Evolutionary conservation across 2,888 invertebrate species (phyloP).

Genomic region (Autographa pulchrina): DNA sequence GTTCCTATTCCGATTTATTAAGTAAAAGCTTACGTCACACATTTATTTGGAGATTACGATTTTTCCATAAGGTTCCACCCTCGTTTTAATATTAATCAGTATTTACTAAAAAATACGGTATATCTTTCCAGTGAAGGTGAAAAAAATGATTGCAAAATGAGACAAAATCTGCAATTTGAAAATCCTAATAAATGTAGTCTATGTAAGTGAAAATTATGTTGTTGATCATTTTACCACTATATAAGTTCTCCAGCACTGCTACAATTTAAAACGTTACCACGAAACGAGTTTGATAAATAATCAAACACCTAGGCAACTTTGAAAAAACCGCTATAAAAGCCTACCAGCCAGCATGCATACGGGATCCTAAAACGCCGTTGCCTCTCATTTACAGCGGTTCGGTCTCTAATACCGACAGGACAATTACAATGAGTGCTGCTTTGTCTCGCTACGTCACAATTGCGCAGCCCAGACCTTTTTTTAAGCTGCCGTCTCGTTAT

Average conservation of each 20-base stretch:
- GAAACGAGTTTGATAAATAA: neutral
- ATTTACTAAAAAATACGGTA: neutral
- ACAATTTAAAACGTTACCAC: neutral
- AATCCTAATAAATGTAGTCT: no score
- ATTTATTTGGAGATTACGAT: neutral
- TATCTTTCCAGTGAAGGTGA: neutral
- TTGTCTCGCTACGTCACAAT: conserved; percentile 60
- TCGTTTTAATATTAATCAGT: neutral
- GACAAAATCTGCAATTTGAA: no score
- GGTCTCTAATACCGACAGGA: conserved; percentile 60
- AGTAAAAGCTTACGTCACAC: neutral
- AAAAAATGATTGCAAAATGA: neutral
- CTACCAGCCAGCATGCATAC: neutral
- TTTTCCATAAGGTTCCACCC: neutral
- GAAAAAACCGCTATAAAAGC: neutral
- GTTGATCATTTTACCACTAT: no score
- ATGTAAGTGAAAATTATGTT: no score
- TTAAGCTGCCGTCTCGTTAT: conserved; percentile 51
- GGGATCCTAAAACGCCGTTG: conserved; percentile 36
- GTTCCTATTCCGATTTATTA: conserved; percentile 13
- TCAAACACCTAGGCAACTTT: no score
- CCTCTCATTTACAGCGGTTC: conserved; percentile 45
- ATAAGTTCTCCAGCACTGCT: no score
- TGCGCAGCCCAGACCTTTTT: conserved; percentile 42
- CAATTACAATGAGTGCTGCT: conserved; percentile 76